These are phyloP conservation scores for Callipepla squamata DNA, from an alignment of 2,113 vertebrate genomes.

Conservation along the genomic window DNA sequence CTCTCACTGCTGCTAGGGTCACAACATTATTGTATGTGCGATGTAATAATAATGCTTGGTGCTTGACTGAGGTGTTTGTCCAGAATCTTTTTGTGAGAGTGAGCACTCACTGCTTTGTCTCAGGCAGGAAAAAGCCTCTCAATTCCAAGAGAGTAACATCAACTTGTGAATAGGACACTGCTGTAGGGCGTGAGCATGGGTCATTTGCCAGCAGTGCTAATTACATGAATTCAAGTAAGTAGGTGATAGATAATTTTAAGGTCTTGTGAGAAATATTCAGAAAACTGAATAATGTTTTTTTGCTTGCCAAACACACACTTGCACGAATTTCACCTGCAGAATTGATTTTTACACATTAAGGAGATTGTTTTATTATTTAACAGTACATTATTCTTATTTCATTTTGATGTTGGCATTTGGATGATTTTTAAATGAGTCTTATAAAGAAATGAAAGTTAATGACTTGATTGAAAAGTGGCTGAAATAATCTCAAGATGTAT, in stretches of 20 bases:
- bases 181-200: neutral
- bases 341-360: constrained; percentile 54
- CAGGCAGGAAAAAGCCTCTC: neutral
- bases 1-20: neutral
- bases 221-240: neutral
- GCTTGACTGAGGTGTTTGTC: neutral
- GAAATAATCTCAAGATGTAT: constrained; percentile 1
- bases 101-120: fast-evolving
- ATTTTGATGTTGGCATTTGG: constrained; percentile 32
- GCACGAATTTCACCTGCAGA: constrained; percentile 14
- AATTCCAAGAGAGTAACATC: neutral
- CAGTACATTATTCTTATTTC: constrained; percentile 35
- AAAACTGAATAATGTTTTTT: neutral
- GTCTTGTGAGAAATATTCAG: neutral
- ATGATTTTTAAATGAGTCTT: neutral
- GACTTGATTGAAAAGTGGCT: constrained; percentile 17
- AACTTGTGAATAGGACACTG: neutral
- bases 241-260: neutral
- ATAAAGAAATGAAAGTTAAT: constrained; percentile 24
- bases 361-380: constrained; percentile 48
- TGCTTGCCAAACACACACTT: constrained; percentile 19
- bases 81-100: neutral
- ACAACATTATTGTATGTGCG: fast-evolving
- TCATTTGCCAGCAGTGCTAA: neutral
- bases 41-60: neutral